These are phyloP conservation scores for Petrophora chlorosata DNA, from an alignment of 2,888 invertebrate species.

Conservation along the genomic window DNA sequence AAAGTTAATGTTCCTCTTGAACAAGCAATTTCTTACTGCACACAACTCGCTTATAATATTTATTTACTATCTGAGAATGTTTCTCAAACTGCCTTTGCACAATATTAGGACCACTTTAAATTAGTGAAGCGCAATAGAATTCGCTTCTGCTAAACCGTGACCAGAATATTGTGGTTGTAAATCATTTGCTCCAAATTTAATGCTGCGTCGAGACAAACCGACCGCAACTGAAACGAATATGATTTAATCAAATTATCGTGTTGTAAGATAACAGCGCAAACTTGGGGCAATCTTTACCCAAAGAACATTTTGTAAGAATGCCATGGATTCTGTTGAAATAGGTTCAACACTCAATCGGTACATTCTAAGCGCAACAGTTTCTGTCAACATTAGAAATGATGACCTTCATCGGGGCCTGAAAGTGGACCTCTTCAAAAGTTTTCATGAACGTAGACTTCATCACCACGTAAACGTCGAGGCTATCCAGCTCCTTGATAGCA, in stretches of 20 bases:
- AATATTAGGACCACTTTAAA: slow-evolving; percentile 9
- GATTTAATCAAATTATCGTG: slow-evolving; percentile 50
- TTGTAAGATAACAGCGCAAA: slow-evolving; percentile 45
- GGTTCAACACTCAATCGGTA: slow-evolving; percentile 20
- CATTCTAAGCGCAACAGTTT: slow-evolving; percentile 20
- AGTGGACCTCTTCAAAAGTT: too few species aligned
- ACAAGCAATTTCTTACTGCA: too few species aligned
- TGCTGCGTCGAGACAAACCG: slow-evolving; percentile 36
- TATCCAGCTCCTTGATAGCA: too few species aligned
- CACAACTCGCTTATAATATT: too few species aligned
- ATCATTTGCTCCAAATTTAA: slow-evolving; percentile 38
- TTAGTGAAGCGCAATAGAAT: slow-evolving; percentile 20
- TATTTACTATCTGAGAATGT: not conserved
- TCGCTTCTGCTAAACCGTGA: slow-evolving; percentile 18
- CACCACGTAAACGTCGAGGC: too few species aligned
- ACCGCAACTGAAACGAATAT: slow-evolving; percentile 53
- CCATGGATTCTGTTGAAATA: slow-evolving; percentile 41
- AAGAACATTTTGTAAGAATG: slow-evolving; percentile 49
- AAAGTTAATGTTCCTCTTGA: too few species aligned
- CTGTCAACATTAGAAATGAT: too few species aligned
- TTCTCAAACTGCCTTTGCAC: slow-evolving; percentile 26
- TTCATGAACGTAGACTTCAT: too few species aligned
- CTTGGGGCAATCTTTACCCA: slow-evolving; percentile 36
- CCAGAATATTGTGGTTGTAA: slow-evolving; percentile 25
- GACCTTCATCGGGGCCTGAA: too few species aligned